phyloP scores from a whole-genome alignment of 2,113 vertebrate genomes.

The Thermophis baileyi region DNA sequence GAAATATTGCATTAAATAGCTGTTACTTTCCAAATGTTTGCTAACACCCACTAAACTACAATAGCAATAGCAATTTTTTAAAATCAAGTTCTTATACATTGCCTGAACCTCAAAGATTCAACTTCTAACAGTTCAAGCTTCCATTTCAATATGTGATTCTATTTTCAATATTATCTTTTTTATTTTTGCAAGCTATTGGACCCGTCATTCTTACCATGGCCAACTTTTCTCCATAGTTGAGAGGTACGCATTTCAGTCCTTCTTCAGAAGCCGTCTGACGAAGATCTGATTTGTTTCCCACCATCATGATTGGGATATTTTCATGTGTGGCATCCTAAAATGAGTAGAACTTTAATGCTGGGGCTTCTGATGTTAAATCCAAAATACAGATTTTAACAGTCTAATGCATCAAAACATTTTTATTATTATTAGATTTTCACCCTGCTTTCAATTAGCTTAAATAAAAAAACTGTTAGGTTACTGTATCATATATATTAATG shows the following conservation, averaged over 20 bases:
- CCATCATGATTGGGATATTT: constrained; percentile 91
- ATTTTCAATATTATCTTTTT: neutral
- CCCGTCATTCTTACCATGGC: constrained; percentile 81
- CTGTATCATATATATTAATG: neutral
- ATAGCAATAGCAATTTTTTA: neutral
- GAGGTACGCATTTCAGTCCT: constrained; percentile 75
- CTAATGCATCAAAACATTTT: neutral
- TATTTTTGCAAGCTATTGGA: neutral
- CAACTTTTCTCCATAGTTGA: constrained; percentile 88
- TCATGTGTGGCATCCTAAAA: constrained; percentile 82
- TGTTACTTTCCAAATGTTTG: neutral
- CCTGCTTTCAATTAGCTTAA: neutral
- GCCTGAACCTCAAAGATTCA: neutral
- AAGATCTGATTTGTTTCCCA: constrained; percentile 94
- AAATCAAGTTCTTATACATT: neutral
- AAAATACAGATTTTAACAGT: neutral
- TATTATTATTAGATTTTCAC: neutral
- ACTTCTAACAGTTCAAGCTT: neutral
- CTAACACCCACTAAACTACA: neutral
- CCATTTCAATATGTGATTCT: neutral
- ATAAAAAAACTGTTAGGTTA: neutral
- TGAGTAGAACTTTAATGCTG: neutral
- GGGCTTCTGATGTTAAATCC: neutral
- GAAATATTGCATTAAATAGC: neutral
- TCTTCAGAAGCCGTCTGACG: constrained; percentile 67